phyloP scores from a whole-genome alignment of 2,113 vertebrate genomes.

The Nymphicus hollandicus region DNA sequence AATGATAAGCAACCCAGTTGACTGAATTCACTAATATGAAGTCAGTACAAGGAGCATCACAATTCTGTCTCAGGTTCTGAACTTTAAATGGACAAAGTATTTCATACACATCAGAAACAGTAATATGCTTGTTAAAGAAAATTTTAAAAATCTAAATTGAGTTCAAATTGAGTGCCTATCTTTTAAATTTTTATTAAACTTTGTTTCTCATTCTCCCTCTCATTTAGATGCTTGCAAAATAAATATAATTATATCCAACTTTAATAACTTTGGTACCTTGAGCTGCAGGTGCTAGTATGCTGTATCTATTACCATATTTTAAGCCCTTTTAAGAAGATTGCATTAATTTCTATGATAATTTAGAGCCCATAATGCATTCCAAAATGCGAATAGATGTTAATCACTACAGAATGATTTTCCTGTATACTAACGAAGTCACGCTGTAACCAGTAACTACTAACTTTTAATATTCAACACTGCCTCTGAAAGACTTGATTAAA shows the following conservation, averaged over 20 bases:
- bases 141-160: conserved; percentile 36
- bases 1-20: not conserved
- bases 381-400: conserved; percentile 83
- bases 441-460: conserved; percentile 74
- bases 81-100: not conserved
- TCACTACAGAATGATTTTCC: conserved; percentile 75
- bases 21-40: not conserved
- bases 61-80: not conserved
- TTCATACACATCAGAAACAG: not conserved
- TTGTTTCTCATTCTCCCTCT: conserved; percentile 54
- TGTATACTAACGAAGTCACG: conserved; percentile 62
- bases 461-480: conserved; percentile 75
- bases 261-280: conserved; percentile 81
- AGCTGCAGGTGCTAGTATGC: conserved; percentile 82
- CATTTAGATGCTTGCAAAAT: conserved; percentile 77
- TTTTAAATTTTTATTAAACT: conserved; percentile 76
- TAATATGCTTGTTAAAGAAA: conserved; percentile 2
- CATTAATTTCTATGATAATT: conserved; percentile 86
- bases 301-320: conserved; percentile 88
- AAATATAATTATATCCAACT: conserved; percentile 83
- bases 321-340: conserved; percentile 82
- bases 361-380: conserved; percentile 77
- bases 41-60: not conserved
- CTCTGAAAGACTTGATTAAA: conserved; percentile 70
- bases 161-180: conserved; percentile 68